Base-by-base conservation (phyloP, 2,113 vertebrate species). In the Bathybates hornii region DNA sequence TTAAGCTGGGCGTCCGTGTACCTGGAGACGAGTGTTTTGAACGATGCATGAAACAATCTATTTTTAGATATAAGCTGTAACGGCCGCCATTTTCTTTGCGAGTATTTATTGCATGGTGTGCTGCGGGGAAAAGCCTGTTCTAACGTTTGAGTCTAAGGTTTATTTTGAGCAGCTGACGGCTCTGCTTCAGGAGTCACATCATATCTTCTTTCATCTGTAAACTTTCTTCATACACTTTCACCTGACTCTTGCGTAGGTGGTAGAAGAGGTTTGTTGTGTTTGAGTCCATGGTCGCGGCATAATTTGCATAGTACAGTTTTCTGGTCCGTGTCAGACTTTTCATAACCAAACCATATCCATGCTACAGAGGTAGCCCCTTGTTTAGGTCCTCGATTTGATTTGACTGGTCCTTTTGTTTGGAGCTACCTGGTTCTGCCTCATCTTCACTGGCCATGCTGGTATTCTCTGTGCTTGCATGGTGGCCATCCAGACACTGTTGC, bases 311-410 rank as follows among this genome's bases (percentile, higher is more conserved):
- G 0, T 66, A 2, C 6, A 66, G 61, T 66, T 66, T 36, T 36
- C 59, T 63, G 59, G 61, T 36, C 4, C 0, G 1, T 66, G 32
- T 66, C 61, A 36, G 32, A n/a, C 61, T 36, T 36, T 66, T n/a
- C 32, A 36, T 66, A n/a, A 12, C 59, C 9, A 7, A 66, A 36
- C 61, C 17, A 66, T 66, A 12, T 66, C 32, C 17, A 63, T 36
- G 32, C 1, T 63, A 63, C 0, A 63, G 32, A n/a, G 59, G 32
- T 63, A 0, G 17, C 59, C 59, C 59, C 17, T 63, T 2, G 17
- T 63, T 63, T 63, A 36, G 32, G 32, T 63, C 32, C 59, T 36
- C 9, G 9, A 36, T 7, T 1, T 63, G 59, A 34, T 63, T 36
- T 36, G 59, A 63, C 17, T 63, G 32, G 59, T 63, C 59, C 32